These are phyloP conservation scores for Pithecia hirsuta DNA, from an alignment of 2,797 vertebrate genomes.

Conservation along the genomic window DNA sequence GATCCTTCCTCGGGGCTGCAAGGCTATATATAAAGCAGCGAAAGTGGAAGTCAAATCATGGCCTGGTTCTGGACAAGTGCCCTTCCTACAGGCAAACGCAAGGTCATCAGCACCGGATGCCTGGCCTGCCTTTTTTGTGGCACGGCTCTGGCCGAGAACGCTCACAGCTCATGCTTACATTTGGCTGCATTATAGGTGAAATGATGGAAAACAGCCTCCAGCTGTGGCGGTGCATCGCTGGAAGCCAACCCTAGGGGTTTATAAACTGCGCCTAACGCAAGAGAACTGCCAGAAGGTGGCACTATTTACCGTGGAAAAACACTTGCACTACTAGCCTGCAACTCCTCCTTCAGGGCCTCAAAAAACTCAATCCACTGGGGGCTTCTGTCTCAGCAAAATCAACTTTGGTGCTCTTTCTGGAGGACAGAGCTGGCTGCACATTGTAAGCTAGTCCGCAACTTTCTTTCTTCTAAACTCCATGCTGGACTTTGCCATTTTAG, in stretches of 20 bases:
- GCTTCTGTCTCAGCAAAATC: neutral
- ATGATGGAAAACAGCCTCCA: neutral
- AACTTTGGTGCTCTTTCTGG: neutral
- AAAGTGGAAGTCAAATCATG: neutral
- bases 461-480: neutral
- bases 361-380: neutral
- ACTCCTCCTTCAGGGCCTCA: neutral
- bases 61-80: neutral
- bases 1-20: neutral
- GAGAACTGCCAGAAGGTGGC: constrained; percentile 68
- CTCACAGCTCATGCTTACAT: neutral
- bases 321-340: neutral
- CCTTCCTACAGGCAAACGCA: neutral
- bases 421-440: neutral
- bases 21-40: neutral
- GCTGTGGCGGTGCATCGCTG: neutral
- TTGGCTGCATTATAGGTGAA: neutral
- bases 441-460: neutral
- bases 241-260: neutral
- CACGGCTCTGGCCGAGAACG: neutral
- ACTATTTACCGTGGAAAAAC: constrained; percentile 43
- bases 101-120: neutral
- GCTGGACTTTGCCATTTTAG: constrained; percentile 3
- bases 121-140: neutral
- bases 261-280: neutral